These are phyloP conservation scores for Myotis findleyi DNA, from an alignment of 2,797 vertebrate species.

Conservation along the genomic window DNA sequence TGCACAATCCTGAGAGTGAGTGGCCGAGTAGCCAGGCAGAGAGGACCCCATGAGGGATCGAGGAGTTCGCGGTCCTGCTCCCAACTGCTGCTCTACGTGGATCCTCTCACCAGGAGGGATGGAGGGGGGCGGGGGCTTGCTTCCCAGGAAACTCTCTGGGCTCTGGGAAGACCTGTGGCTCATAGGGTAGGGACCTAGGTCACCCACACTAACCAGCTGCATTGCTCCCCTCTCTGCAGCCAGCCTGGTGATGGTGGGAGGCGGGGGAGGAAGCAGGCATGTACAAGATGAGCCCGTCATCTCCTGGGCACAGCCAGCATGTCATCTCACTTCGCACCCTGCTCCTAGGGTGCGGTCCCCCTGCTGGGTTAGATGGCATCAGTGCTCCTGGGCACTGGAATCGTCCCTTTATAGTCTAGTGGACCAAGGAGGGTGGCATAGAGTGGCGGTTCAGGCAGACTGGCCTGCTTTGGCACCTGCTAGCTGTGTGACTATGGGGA, in stretches of 20 bases:
- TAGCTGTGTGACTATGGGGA: not conserved
- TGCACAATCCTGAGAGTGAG: fast-evolving
- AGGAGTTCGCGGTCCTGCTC: not conserved
- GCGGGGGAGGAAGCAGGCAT: not conserved
- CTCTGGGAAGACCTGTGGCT: not conserved
- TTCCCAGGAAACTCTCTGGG: not conserved
- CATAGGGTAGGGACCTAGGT: not conserved
- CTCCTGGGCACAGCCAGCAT: not conserved
- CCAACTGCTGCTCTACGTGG: not conserved
- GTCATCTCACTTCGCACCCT: not conserved
- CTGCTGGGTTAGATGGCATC: not conserved
- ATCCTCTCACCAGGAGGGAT: not conserved
- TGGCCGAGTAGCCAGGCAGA: not conserved
- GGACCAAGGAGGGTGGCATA: not conserved
- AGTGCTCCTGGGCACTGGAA: not conserved
- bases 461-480: not conserved
- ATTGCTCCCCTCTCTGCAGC: not conserved
- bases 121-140: not conserved
- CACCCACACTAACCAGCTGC: not conserved
- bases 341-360: not conserved
- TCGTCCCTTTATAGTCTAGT: not conserved
- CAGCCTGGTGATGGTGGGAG: not conserved
- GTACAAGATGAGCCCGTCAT: not conserved
- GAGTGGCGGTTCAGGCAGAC: not conserved
- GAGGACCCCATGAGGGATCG: fast-evolving